Base-by-base conservation (phyloP, 1,140 invertebrate species). In the Papilio xuthus region DNA sequence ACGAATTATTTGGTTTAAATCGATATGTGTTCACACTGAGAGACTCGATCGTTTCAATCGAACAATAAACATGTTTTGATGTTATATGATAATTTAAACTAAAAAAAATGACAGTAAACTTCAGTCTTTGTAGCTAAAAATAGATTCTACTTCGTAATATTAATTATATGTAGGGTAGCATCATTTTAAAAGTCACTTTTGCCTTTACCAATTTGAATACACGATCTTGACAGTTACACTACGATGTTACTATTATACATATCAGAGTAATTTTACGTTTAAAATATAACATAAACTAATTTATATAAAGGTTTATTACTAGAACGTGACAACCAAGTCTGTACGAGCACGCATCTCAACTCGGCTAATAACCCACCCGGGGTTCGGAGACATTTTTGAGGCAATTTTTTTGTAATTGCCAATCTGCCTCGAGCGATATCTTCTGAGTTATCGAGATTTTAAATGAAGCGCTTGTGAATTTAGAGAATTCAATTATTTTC, bases 391-490 rank as follows among this genome's bases (percentile, higher is more conserved):
- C 71, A 73, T 73, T 73, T 73, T 73, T 73, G 42, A 42, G 71
- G 71, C 71, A 73, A 73, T 73, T 75, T 75, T 75, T 86, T 86
- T 86, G 85, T 88, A 88, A 88, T 88, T 86, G 85, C 83, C 86
- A 85, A 88, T 88, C 82, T 85, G 80, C 79, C 76, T 67, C 67
- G 75, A 79, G 82, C 76, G 41, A 81, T 79, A 67, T 78, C 78
- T 82, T 69, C 50, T 32, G 60, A 75, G 56, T 63, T 75, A 78
- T 69, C 69, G 69, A 79, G 80, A 77, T 79, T 56, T 60, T 44
- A 72, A 78, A 50, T 70, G 77, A 75, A 79, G 53, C 83, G 83
- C 82, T 86, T 84, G 84, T 82, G 79, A 83, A 82, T 84, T 82
- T 84, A 60, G 44, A 67, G 79, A 80, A 80, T 84, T 80, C 81